These are phyloP conservation scores for Gasterosteus nipponicus DNA, from an alignment of 2,113 vertebrate species.

Conservation along the genomic window DNA sequence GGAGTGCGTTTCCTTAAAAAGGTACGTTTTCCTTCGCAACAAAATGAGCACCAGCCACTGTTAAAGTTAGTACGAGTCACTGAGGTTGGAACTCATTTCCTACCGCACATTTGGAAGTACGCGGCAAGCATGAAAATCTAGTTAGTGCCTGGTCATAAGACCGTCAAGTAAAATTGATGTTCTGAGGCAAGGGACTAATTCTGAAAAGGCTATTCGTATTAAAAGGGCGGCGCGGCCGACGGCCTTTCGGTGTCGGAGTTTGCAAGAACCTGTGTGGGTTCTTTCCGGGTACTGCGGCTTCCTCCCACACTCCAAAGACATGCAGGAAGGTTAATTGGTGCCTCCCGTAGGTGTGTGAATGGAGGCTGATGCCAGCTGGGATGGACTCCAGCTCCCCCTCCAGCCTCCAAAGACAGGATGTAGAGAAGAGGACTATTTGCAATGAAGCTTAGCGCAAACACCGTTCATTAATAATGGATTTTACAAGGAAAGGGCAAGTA, in stretches of 20 bases:
- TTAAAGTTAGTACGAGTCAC: conserved; percentile 17
- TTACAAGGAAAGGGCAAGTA: neutral
- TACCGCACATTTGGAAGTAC: neutral
- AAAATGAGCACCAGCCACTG: neutral
- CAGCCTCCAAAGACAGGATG: no score
- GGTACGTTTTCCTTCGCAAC: conserved; percentile 80
- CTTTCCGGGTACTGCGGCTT: no score
- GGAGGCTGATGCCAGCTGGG: no score
- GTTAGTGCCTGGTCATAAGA: neutral
- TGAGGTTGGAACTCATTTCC: conserved; percentile 1
- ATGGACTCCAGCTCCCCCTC: no score
- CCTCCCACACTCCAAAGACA: no score
- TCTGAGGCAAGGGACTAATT: neutral
- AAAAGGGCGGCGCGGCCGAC: neutral
- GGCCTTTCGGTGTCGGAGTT: no score
- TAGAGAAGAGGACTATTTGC: neutral
- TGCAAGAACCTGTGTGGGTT: no score
- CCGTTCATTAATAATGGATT: conserved; percentile 12
- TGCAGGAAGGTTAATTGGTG: no score
- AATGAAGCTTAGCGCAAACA: neutral
- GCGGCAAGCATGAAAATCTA: conserved; percentile 6
- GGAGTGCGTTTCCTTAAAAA: conserved; percentile 96
- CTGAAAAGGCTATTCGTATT: neutral
- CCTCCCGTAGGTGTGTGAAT: no score
- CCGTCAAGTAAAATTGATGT: conserved; percentile 1